Conservation (phyloP, 2,113 vertebrate species). For the Cricetomys ansorgei region DNA sequence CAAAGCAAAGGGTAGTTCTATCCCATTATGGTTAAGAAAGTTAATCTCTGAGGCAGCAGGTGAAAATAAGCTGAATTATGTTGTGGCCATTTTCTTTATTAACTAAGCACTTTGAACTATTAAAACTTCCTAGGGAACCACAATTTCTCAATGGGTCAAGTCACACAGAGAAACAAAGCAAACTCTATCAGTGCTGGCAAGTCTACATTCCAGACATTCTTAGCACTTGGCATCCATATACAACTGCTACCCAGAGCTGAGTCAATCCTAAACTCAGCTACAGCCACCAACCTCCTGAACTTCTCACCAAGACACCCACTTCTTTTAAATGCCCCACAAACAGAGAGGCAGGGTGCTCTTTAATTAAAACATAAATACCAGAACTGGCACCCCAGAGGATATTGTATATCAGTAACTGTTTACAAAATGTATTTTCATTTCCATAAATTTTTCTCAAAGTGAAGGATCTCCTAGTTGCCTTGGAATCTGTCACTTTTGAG, state of each 20-base stretch:
- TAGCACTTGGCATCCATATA: conserved; percentile 92
- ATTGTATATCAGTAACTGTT: conserved; percentile 29
- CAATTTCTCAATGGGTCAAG: conserved; percentile 91
- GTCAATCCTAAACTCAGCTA: conserved; percentile 67
- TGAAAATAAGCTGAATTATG: conserved; percentile 87
- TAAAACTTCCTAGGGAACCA: conserved; percentile 88
- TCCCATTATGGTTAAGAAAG: conserved; percentile 84
- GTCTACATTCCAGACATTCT: conserved; percentile 97
- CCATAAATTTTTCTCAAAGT: conserved; percentile 43
- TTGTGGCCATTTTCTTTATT: conserved; percentile 83
- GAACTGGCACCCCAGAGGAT: background rate
- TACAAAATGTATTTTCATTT: conserved; percentile 66
- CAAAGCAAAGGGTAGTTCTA: conserved; percentile 82
- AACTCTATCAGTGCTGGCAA: conserved; percentile 96
- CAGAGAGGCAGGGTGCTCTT: conserved; percentile 42
- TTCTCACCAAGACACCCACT: conserved; percentile 58
- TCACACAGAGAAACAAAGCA: conserved; percentile 96
- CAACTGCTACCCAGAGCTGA: conserved; percentile 82
- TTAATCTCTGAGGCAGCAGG: conserved; percentile 88
- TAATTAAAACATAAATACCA: conserved; percentile 80
- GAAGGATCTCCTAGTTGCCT: conserved; percentile 27
- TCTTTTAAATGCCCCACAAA: conserved; percentile 63
- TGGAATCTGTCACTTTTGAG: conserved; percentile 61
- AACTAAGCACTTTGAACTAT: conserved; percentile 85
- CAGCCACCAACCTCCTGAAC: conserved; percentile 71